Percentiles rank a stretch among this genome's conserved stretches.
phyloP scores from a whole-genome alignment of 2,113 vertebrate species.

The Phrynosoma platyrhinos region DNA sequence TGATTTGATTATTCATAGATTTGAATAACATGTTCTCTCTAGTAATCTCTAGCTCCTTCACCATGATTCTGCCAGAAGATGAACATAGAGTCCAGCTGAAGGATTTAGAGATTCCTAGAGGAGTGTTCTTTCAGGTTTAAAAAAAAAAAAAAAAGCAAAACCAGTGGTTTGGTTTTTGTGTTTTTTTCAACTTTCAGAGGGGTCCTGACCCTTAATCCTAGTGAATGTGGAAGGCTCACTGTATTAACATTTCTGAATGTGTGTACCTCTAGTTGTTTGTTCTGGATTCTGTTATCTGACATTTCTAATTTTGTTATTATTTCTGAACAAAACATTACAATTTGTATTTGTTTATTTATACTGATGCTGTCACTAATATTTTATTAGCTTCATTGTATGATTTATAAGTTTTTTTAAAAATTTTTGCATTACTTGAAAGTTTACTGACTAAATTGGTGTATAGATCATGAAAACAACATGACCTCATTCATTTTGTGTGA shows the following conservation, averaged over 20 bases:
- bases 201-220: too few relatives aligned
- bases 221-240: too few relatives aligned
- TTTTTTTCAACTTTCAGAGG: too few relatives aligned
- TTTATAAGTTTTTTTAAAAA: background rate
- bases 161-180: background rate
- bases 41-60: too few relatives aligned
- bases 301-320: background rate
- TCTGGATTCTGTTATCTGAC: background rate
- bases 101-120: too few relatives aligned
- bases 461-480: conserved; percentile 56
- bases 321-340: background rate
- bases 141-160: too few relatives aligned
- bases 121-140: too few relatives aligned
- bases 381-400: background rate
- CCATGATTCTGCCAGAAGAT: too few relatives aligned
- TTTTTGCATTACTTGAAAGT: conserved; percentile 23
- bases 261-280: background rate
- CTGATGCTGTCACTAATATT: background rate
- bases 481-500: conserved; percentile 65
- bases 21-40: too few relatives aligned
- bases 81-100: too few relatives aligned
- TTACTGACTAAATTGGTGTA: conserved; percentile 32
- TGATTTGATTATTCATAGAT: too few relatives aligned
- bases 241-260: background rate
- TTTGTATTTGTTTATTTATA: conserved; percentile 27